Base-by-base conservation (phyloP, 2,888 invertebrate species). In the Amphipoea oculea region DNA sequence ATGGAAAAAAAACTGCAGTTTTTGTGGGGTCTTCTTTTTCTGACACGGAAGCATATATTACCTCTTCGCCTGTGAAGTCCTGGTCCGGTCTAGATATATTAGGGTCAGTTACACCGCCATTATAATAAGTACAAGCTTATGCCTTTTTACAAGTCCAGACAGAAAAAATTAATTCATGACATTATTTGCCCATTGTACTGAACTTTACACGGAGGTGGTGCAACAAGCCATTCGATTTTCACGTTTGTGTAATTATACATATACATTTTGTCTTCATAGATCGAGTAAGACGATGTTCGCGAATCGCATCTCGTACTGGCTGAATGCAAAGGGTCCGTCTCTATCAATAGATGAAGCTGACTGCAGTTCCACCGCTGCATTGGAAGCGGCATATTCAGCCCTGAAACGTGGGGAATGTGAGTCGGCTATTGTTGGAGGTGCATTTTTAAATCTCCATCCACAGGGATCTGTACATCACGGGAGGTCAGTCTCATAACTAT, bases 351-450 rank as follows among this genome's bases (percentile, higher is more conserved):
- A 96, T 82, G 91, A 91, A 11, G 91, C 92, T 94, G 95, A 74
- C 90, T 94, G 94, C 85, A 94, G 95, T 51, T 94, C 94, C 0
- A 84, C 92, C 0, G 89, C 89, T 0, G 95, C 95, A 0, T 76
- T 96, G 29, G 93, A 95, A 76, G 75, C 91, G 74, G 96, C 95
- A 0, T 94, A 91, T 51, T 40, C 20, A 23, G 48, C 20, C 73
- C 85, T 90, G 4, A 79, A 81, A 0, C 88, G 91, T 0, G 96
- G 96, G 0, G 92, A 93, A 11, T 95, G 96, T 73, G 96, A 96
- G 20, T 93, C 94, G 0, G 98, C 98, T 17, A 95, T 98, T 51
- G 98, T 98, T 4, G 98, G 97, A 2, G 98, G 98, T 2, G 96
- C 23, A 9, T 97, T 96, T 86, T 89, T 98, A 23, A 97, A 97